Percentiles rank a stretch among this genome's conserved stretches.
Evolutionary conservation across 2,113 vertebrate genomes (phyloP).

Genomic region (Daboia siamensis): DNA sequence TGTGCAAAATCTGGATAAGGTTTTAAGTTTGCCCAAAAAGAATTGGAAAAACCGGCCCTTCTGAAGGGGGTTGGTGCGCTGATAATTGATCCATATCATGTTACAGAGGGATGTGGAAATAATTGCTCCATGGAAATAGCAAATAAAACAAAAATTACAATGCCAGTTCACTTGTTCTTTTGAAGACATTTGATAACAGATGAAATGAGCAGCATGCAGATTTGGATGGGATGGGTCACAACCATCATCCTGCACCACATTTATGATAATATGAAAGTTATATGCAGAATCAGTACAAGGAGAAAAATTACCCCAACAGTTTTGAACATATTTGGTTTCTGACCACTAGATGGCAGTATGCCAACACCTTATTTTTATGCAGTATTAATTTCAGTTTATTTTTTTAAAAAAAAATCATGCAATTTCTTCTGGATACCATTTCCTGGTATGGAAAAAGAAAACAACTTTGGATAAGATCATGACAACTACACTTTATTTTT

Average conservation of each 20-base stretch:
- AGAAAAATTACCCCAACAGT: not conserved
- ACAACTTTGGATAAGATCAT: not conserved
- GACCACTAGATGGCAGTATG: constrained; percentile 9
- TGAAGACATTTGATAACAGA: not conserved
- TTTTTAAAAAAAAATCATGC: not conserved
- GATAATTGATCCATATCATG: not conserved
- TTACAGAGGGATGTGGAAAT: not conserved
- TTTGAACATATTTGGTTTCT: not conserved
- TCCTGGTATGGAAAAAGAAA: not conserved
- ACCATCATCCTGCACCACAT: not conserved
- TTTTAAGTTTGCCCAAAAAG: not conserved
- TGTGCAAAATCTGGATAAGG: not conserved
- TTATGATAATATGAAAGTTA: not conserved
- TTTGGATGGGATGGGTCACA: not conserved
- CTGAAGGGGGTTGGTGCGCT: not conserved
- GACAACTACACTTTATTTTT: not conserved
- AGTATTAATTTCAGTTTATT: not conserved
- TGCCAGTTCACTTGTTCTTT: not conserved
- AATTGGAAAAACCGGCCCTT: not conserved
- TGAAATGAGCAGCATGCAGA: not conserved
- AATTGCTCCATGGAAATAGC: not conserved
- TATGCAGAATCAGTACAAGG: not conserved
- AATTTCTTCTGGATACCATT: not conserved
- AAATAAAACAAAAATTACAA: not conserved
- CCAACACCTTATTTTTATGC: not conserved